A percentile compares a stretch with the other conserved stretches of the same genome.
These are phyloP conservation scores for Aegithalos caudatus DNA, from an alignment of 2,113 vertebrate species.

Conservation along the genomic window DNA sequence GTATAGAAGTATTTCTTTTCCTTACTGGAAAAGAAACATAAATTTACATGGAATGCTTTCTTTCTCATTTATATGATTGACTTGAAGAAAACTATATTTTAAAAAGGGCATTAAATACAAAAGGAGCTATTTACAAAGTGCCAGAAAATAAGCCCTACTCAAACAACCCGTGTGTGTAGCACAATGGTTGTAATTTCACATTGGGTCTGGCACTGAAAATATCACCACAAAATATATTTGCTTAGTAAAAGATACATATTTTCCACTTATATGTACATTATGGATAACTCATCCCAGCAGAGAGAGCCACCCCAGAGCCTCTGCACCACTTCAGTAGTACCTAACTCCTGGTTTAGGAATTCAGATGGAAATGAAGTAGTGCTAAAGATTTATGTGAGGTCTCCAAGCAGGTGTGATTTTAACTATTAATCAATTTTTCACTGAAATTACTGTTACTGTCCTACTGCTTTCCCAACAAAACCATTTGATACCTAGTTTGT, in stretches of 20 bases:
- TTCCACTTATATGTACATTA: background rate
- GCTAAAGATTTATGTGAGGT: accelerated
- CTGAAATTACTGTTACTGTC: background rate
- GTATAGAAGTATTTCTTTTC: background rate
- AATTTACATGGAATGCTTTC: background rate
- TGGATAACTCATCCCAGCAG: background rate
- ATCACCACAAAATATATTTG: background rate
- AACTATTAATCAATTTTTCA: background rate
- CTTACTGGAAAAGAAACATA: background rate
- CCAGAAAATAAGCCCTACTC: background rate
- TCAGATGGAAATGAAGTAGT: background rate
- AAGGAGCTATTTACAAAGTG: background rate
- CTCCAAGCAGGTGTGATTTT: background rate
- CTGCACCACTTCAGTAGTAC: background rate
- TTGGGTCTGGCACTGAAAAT: background rate
- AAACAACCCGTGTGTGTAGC: background rate
- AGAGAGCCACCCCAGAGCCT: background rate
- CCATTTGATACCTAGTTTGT: background rate
- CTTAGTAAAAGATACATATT: background rate
- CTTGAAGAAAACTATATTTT: background rate
- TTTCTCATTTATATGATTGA: background rate
- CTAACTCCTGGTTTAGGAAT: background rate
- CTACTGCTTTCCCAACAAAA: background rate
- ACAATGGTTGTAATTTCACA: background rate
- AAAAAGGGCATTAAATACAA: background rate